Conservation (phyloP, 2,113 vertebrate genomes). For the Proterorhinus semilunaris region DNA sequence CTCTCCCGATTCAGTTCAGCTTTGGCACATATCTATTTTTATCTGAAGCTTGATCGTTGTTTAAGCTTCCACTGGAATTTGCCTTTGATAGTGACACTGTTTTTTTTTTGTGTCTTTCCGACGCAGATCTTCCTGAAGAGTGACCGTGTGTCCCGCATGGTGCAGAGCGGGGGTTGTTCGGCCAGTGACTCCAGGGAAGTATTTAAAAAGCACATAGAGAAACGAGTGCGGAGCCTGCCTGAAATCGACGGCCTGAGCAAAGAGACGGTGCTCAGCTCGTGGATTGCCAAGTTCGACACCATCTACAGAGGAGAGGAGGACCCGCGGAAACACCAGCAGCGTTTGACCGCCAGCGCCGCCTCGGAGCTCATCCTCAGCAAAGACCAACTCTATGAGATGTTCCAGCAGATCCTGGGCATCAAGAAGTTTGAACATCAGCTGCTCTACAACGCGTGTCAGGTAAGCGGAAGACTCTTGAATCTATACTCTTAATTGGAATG, state of each 20-base stretch:
- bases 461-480: slow-evolving; percentile 55
- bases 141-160: slow-evolving; percentile 93
- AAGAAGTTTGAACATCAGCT: slow-evolving; percentile 99
- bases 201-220: slow-evolving; percentile 99
- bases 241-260: slow-evolving; percentile 98
- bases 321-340: slow-evolving; percentile 92
- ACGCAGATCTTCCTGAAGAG: slow-evolving; percentile 95
- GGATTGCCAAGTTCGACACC: slow-evolving; percentile 98
- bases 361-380: slow-evolving; percentile 99
- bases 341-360: slow-evolving; percentile 92
- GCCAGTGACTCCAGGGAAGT: slow-evolving; percentile 94
- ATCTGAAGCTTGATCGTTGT: too few relatives aligned
- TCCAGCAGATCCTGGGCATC: slow-evolving; percentile 96
- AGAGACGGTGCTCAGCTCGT: slow-evolving; percentile 97
- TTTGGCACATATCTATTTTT: too few relatives aligned
- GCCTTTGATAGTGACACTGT: too few relatives aligned
- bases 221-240: slow-evolving; percentile 93
- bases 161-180: slow-evolving; percentile 95
- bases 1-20: too few relatives aligned
- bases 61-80: too few relatives aligned
- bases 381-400: slow-evolving; percentile 99
- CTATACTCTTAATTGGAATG: too few relatives aligned
- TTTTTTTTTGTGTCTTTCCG: neutral
- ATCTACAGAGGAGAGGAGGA: slow-evolving; percentile 98
- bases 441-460: slow-evolving; percentile 98